Evolutionary conservation across 2,113 vertebrate genomes (phyloP), one percentile per base, ranked within the genome.

Genomic region (Rynchops niger): DNA sequence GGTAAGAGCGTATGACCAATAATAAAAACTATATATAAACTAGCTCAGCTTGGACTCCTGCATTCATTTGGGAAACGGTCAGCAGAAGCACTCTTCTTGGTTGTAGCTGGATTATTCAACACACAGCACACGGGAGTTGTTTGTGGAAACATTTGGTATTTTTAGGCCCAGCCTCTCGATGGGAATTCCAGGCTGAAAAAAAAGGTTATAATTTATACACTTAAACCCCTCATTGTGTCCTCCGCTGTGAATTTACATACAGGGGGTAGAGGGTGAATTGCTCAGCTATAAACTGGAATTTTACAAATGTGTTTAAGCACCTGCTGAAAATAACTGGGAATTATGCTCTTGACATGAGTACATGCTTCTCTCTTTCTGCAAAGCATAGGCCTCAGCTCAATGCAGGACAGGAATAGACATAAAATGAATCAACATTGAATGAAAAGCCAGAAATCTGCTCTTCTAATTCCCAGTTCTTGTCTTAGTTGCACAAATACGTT

Each of bases 61-160:
- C 25, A 15, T 63, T 85, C 36, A 61, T 40, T 26, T 79, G 70
- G 82, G 84, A 82, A 86, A 79, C 5, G n/a, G 43, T 86, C 82
- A 74, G 86, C 61, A 90, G 88, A 55, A 90, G 72, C 47, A 49
- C 65, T 32, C 42, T 47, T 52, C 90, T 84, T 43, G 38, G 49
- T 62, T 72, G 86, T 72, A 92, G 56, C 72, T 85, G 19, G 32
- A 69, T 82, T 96, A 89, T 83, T 91, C 93, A 89, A 91, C 88
- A 74, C 1, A 5, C 82, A 58, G 71, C 1, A 7, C 8, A 45
- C 61, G 76, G 77, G 56, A 86, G 95, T 49, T 90, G 97, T 93
- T 97, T 95, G 83, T 91, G 94, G 96, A 97, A 97, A 97, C 80
- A 82, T 65, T 84, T 4, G 65, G 27, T 84, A 94, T 94, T 97